Base-by-base conservation (phyloP, 2,888 invertebrate species). In the Eristalis pertinax region DNA sequence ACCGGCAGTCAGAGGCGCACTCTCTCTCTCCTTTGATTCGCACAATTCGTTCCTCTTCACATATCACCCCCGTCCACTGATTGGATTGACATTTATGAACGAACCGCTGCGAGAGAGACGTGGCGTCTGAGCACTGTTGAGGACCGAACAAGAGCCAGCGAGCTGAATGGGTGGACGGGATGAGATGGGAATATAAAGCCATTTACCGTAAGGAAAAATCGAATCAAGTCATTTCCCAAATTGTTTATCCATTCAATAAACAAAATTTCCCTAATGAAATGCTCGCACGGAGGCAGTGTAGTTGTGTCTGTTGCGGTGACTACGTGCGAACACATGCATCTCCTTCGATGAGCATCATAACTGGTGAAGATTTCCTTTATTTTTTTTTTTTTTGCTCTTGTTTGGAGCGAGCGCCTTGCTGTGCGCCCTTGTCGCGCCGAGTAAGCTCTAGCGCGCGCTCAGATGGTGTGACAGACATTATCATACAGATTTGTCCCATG, bases 171-270 rank as follows among this genome's bases (percentile, higher is more conserved):
- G 32, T 32, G 32, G 24, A 22, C 8, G 38, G 29, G 11, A n/a
- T n/a, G 22, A 22, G 29, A 15, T 29, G 29, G 62, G n/a, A 41
- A 41, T 50, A 69, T 64, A 74, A 75, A 80, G 70, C 72, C 75
- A 73, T 80, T 84, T 73, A 75, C 68, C 63, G 63, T 70, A 29
- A 74, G 69, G 70, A 76, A 72, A 70, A 83, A 83, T 83, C 86
- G 86, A 87, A 87, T 87, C 83, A 86, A 86, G 86, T 73, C 83
- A 79, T 87, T 87, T 80, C 41, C 72, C 72, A 87, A 87, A 84
- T 87, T 87, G 83, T 86, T 86, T 86, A 77, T 86, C 87, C 76
- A 73, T 80, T 69, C 75, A 80, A 87, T 76, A 87, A 87, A 79
- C 84, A 87, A 80, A 84, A 79, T 87, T 72, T 70, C 72, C 78